These are phyloP conservation scores for Ammospiza maritima DNA, from an alignment of 2,797 vertebrate species.

Conservation along the genomic window DNA sequence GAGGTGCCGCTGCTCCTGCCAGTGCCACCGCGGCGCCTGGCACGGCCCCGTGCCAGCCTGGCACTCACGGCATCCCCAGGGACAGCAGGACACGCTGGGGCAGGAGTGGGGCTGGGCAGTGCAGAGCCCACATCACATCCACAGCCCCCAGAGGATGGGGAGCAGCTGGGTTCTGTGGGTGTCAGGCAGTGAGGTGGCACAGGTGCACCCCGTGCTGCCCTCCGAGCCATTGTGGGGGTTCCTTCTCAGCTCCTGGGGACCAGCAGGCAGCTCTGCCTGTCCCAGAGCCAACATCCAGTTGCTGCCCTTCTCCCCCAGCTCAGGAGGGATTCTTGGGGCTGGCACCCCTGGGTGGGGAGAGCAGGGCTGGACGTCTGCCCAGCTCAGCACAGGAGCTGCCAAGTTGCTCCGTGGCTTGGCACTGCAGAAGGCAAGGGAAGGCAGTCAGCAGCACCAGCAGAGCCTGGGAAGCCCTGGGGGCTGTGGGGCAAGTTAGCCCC, in stretches of 20 bases:
- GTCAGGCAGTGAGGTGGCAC: neutral
- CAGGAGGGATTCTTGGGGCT: neutral
- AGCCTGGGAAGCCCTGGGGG: slow-evolving; percentile 68
- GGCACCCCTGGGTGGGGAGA: neutral
- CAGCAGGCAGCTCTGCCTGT: neutral
- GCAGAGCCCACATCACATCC: neutral
- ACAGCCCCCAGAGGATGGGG: rapidly evolving
- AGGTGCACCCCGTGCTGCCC: neutral
- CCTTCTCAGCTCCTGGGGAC: neutral
- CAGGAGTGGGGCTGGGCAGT: neutral
- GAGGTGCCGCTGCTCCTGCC: slow-evolving; percentile 66
- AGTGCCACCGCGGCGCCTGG: slow-evolving; percentile 16
- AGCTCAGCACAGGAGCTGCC: slow-evolving; percentile 50
- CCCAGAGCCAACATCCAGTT: neutral
- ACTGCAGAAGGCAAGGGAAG: slow-evolving; percentile 40
- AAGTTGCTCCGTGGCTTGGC: slow-evolving; percentile 41
- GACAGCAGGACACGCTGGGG: neutral
- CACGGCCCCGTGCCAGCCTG: neutral
- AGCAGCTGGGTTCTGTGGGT: neutral
- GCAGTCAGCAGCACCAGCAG: slow-evolving; percentile 64
- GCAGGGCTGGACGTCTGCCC: slow-evolving; percentile 5
- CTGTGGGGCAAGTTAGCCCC: slow-evolving; percentile 58
- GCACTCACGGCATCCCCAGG: neutral
- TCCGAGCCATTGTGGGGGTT: rapidly evolving
- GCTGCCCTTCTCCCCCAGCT: neutral